Evolutionary conservation across 2,797 vertebrate genomes (phyloP).

Genomic region (Scolopax rusticola): DNA sequence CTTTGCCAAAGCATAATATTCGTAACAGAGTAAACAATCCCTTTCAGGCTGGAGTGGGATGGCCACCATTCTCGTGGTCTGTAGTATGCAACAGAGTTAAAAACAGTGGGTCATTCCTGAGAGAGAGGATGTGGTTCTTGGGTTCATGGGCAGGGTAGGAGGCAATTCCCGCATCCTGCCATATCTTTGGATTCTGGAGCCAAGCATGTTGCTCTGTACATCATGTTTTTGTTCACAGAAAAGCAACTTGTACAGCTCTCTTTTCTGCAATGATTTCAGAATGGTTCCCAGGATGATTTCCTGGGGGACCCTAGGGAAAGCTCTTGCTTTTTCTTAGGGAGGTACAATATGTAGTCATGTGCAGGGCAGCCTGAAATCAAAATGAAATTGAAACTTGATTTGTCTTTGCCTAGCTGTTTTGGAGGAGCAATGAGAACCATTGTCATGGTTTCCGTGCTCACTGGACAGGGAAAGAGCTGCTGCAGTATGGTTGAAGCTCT

Average conservation of each 20-base stretch:
- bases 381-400: not conserved
- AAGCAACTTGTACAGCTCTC: not conserved
- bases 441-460: not conserved
- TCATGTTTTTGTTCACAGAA: not conserved
- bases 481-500: not conserved
- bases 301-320: not conserved
- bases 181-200: not conserved
- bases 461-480: not conserved
- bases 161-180: conserved; percentile 45
- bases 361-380: not conserved
- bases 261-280: not conserved
- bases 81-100: not conserved
- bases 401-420: not conserved
- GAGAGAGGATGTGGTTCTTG: conserved; percentile 66
- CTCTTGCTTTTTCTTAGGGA: not conserved
- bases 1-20: not conserved
- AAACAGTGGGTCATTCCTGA: not conserved
- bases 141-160: conserved; percentile 21
- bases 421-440: not conserved
- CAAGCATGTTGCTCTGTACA: not conserved
- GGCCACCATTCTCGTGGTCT: not conserved
- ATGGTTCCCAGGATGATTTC: not conserved
- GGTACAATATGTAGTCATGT: not conserved
- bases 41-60: not conserved
- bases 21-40: not conserved